Evolutionary conservation across 2,113 vertebrate species (phyloP).

Genomic region (Lepisosteus oculatus): DNA sequence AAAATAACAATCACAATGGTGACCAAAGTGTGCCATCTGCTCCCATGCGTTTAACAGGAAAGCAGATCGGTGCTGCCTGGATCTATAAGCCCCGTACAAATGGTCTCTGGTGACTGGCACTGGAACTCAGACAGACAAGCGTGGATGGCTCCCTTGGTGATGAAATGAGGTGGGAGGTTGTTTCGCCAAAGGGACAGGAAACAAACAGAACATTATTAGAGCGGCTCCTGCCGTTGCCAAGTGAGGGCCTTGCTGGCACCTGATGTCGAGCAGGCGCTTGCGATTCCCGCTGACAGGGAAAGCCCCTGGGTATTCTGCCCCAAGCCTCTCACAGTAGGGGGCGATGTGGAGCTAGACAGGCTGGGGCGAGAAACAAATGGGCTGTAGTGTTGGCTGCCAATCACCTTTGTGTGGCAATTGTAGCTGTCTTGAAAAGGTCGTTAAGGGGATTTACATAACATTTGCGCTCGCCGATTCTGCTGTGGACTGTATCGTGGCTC

Average conservation of each 20-base stretch:
- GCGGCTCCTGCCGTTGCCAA: constrained; percentile 55
- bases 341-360: constrained; percentile 60
- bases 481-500: constrained; percentile 45
- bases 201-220: constrained; percentile 68
- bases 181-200: constrained; percentile 55
- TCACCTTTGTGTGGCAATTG: constrained; percentile 66
- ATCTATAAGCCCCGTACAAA: constrained; percentile 44
- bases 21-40: constrained; percentile 22
- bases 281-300: constrained; percentile 54
- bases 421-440: constrained; percentile 60
- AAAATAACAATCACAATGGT: constrained; percentile 30
- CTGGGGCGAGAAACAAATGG: constrained; percentile 64
- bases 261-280: neutral
- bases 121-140: constrained; percentile 62
- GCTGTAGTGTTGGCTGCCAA: constrained; percentile 64
- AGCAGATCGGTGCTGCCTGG: constrained; percentile 24
- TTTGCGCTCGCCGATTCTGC: constrained; percentile 49
- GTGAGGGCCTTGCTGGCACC: constrained; percentile 61
- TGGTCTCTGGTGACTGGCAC: constrained; percentile 31
- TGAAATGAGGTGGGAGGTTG: constrained; percentile 62
- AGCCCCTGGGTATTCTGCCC: constrained; percentile 67
- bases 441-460: constrained; percentile 72
- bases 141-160: constrained; percentile 62
- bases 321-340: constrained; percentile 73
- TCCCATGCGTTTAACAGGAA: constrained; percentile 39